These are phyloP conservation scores for Criorhina ranunculi DNA, from an alignment of 2,888 invertebrate genomes.

Conservation along the genomic window DNA sequence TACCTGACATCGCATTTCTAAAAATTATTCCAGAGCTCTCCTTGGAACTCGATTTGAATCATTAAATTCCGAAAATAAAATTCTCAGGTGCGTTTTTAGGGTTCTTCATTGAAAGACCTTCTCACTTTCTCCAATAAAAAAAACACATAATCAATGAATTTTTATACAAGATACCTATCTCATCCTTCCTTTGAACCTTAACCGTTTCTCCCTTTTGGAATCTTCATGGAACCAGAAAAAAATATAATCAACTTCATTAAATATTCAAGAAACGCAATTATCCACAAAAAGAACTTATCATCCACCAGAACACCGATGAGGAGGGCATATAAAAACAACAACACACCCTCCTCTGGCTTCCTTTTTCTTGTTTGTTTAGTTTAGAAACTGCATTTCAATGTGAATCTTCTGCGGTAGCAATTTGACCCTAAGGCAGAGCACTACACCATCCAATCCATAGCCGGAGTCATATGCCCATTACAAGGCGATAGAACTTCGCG, in stretches of 20 bases:
- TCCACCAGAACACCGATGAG: conserved; percentile 33
- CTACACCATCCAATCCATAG: conserved; percentile 4
- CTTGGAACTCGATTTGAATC: background rate
- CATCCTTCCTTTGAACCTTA: conserved; percentile 56
- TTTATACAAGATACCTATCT: conserved; percentile 33
- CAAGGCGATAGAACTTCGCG: conserved; percentile 66
- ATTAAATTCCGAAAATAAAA: conserved; percentile 2
- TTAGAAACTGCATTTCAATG: conserved; percentile 60
- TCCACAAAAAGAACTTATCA: conserved; percentile 33
- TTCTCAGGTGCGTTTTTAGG: conserved; percentile 7
- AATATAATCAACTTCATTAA: conserved; percentile 41
- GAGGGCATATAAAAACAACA: conserved; percentile 10
- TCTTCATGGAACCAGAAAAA: conserved; percentile 42
- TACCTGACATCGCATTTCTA: too few relatives aligned
- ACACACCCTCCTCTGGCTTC: conserved; percentile 24
- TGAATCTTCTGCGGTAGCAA: conserved; percentile 57
- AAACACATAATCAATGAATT: background rate
- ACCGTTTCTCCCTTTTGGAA: conserved; percentile 44
- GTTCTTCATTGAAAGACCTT: background rate
- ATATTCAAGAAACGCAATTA: conserved; percentile 70
- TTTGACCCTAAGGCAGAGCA: conserved; percentile 60
- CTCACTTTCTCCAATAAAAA: background rate
- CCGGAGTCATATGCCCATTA: too few relatives aligned
- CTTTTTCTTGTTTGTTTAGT: conserved; percentile 55
- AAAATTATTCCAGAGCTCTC: background rate